phyloP scores from a whole-genome alignment of 2,113 vertebrate species.

The Gallinago paraguaiae region DNA sequence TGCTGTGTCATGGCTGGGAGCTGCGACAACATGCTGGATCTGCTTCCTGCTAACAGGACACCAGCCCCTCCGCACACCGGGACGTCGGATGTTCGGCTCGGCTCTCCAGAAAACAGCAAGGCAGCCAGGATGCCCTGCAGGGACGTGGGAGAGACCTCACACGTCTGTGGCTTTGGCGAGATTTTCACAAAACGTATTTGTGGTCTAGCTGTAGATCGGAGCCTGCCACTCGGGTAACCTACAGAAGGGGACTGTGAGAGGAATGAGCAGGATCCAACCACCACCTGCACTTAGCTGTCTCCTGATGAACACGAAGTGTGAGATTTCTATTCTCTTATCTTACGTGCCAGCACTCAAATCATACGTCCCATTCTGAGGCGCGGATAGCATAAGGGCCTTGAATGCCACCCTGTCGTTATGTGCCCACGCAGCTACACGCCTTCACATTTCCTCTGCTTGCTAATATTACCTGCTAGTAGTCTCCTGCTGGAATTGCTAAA shows the following conservation, averaged over 20 bases:
- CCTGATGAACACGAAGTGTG: slow-evolving; percentile 19
- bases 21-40: background rate
- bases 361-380: background rate
- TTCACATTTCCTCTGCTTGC: slow-evolving; percentile 28
- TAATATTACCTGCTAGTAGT: background rate
- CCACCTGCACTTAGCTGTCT: slow-evolving; percentile 12
- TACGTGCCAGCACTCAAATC: background rate
- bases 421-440: background rate
- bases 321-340: slow-evolving; percentile 30
- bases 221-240: background rate
- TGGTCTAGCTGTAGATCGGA: background rate
- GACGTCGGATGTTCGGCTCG: background rate
- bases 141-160: background rate
- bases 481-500: background rate
- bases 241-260: background rate
- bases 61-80: background rate
- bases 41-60: background rate
- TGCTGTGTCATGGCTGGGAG: background rate
- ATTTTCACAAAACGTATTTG: background rate
- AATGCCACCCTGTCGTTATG: slow-evolving; percentile 26
- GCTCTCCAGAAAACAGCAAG: background rate
- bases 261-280: background rate
- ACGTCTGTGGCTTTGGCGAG: background rate
- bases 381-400: slow-evolving; percentile 11
- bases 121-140: background rate